Evolutionary conservation across 1,140 invertebrate genomes (phyloP).

Genomic region (Streblospio benedicti): DNA sequence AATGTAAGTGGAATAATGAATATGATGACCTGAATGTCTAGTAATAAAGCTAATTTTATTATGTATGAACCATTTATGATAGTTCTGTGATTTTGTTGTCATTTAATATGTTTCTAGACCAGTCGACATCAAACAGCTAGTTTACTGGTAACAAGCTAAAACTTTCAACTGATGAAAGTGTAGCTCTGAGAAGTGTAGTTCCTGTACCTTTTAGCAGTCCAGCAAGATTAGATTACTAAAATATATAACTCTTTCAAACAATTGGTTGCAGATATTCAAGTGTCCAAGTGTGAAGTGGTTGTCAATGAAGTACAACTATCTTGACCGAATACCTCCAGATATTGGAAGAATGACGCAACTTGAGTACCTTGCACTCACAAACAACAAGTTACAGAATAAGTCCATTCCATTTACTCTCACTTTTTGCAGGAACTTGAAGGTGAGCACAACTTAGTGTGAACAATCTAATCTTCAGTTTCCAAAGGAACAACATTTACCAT

Average conservation of each 20-base stretch:
- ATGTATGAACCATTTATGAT: too few relatives aligned
- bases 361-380: slow-evolving; percentile 48
- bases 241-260: not conserved
- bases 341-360: slow-evolving; percentile 48
- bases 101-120: too few relatives aligned
- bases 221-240: too few relatives aligned
- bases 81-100: too few relatives aligned
- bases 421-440: slow-evolving; percentile 41
- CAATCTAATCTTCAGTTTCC: too few relatives aligned
- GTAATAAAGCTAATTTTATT: too few relatives aligned
- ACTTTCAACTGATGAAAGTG: not conserved
- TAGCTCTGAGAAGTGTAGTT: not conserved
- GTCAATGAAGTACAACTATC: slow-evolving; percentile 49
- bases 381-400: slow-evolving; percentile 49
- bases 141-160: not conserved
- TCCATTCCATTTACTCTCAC: slow-evolving; percentile 50
- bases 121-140: not conserved
- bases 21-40: too few relatives aligned
- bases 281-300: slow-evolving; percentile 45
- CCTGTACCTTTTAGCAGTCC: not conserved
- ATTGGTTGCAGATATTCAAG: slow-evolving; percentile 44
- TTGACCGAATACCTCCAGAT: slow-evolving; percentile 47
- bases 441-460: too few relatives aligned
- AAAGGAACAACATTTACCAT: too few relatives aligned
- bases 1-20: too few relatives aligned